A percentile compares a stretch with the other conserved stretches of the same genome.
These are phyloP conservation scores for Bombyx mori DNA, from an alignment of 1,140 invertebrate species.

Conservation along the genomic window DNA sequence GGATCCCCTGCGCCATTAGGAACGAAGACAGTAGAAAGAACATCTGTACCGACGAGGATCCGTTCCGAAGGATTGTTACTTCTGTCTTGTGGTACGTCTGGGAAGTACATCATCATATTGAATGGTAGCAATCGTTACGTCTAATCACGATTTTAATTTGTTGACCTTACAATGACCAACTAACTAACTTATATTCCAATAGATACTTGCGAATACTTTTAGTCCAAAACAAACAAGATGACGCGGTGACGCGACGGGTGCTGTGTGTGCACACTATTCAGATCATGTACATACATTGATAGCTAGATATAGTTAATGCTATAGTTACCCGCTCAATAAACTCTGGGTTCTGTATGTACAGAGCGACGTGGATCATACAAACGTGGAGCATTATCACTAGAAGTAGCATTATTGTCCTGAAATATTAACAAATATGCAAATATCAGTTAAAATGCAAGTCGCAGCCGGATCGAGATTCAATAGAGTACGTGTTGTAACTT, in stretches of 20 bases:
- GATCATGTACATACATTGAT: no score
- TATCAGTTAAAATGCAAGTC: not conserved
- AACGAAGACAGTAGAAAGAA: constrained; percentile 43
- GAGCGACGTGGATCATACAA: constrained; percentile 21
- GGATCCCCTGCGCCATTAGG: constrained; percentile 32
- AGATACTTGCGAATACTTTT: no score
- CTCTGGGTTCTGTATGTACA: constrained; percentile 27
- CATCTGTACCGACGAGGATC: constrained; percentile 33
- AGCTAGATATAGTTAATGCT: not conserved
- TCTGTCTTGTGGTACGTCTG: constrained; percentile 22
- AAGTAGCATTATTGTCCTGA: constrained; percentile 27
- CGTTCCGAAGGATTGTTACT: constrained; percentile 28
- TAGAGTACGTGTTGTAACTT: not conserved
- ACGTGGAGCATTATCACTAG: constrained; percentile 26
- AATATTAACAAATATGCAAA: constrained; percentile 5
- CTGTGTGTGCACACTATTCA: no score
- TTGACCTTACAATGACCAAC: no score
- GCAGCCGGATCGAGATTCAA: not conserved
- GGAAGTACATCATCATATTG: not conserved
- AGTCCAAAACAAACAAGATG: no score
- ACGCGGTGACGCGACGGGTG: no score
- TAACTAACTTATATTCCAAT: no score
- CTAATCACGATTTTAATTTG: no score
- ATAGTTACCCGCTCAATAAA: constrained; percentile 28
- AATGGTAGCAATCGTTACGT: no score